Conservation (phyloP, 2,888 invertebrate genomes). For the Macrostomum cliftonense region DNA sequence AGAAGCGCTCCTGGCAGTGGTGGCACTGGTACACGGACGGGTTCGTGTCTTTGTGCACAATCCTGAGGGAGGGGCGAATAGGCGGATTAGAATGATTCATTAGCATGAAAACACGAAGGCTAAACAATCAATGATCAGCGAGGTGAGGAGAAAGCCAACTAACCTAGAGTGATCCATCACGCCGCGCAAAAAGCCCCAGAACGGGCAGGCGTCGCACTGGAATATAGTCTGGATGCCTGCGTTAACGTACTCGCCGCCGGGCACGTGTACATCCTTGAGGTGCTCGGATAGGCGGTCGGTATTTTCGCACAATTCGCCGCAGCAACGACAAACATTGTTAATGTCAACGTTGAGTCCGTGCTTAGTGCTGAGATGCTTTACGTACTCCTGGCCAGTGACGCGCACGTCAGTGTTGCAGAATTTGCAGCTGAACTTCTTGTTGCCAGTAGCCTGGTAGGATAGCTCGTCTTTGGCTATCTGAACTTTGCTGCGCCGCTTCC, state of each 20-base stretch:
- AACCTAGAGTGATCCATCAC: slow-evolving; percentile 4
- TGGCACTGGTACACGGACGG: slow-evolving; percentile 7
- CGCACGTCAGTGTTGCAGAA: slow-evolving; percentile 24
- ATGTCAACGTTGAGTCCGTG: slow-evolving; percentile 7
- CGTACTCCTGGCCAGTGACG: slow-evolving; percentile 7
- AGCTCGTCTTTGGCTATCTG: slow-evolving; percentile 5
- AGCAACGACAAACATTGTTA: slow-evolving; percentile 6
- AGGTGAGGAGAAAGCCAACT: too few species aligned
- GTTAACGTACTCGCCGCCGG: slow-evolving; percentile 7
- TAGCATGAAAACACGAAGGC: too few species aligned
- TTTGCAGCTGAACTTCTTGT: slow-evolving; percentile 19
- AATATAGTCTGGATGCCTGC: slow-evolving; percentile 12
- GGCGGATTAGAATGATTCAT: too few species aligned
- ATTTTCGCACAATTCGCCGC: slow-evolving; percentile 8
- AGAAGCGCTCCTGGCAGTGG: slow-evolving; percentile 9
- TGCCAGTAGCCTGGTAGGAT: slow-evolving; percentile 7
- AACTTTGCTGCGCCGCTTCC: slow-evolving; percentile 3
- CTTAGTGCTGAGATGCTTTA: slow-evolving; percentile 5
- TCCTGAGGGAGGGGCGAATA: too few species aligned
- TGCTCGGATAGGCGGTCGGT: slow-evolving; percentile 9
- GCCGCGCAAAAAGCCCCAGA: slow-evolving; percentile 5
- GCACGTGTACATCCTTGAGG: slow-evolving; percentile 6
- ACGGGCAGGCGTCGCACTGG: slow-evolving; percentile 6
- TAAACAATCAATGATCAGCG: too few species aligned
- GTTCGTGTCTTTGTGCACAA: slow-evolving; percentile 6